Evolutionary conservation across 2,888 invertebrate species (phyloP).

Genomic region (Dynastes tityus): DNA sequence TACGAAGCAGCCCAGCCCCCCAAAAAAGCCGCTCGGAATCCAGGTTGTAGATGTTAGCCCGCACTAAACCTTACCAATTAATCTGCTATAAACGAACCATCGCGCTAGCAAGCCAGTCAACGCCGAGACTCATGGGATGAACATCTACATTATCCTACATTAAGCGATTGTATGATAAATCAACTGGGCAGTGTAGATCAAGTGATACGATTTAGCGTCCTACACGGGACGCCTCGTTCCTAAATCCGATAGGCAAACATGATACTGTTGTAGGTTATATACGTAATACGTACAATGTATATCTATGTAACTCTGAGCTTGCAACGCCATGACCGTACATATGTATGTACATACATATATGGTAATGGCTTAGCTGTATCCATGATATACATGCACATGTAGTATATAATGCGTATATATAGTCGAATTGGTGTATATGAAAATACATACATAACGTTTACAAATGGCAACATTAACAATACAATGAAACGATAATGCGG

Average conservation of each 20-base stretch:
- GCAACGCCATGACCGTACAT: too few relatives aligned
- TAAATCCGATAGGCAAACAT: constrained; percentile 38
- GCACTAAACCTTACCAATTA: constrained; percentile 59
- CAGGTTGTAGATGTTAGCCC: not conserved
- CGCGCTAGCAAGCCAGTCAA: constrained; percentile 50
- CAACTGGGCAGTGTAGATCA: constrained; percentile 47
- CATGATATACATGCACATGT: not conserved
- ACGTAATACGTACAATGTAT: not conserved
- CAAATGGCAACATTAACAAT: constrained; percentile 4
- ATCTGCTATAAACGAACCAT: constrained; percentile 60
- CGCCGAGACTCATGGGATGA: constrained; percentile 54
- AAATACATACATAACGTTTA: not conserved
- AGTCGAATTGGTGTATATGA: too few relatives aligned
- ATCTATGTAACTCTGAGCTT: constrained; percentile 1
- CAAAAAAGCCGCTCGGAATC: not conserved
- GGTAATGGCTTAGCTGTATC: not conserved
- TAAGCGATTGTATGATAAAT: constrained; percentile 55
- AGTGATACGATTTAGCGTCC: constrained; percentile 43
- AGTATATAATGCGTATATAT: not conserved
- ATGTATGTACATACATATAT: not conserved
- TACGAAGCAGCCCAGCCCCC: too few relatives aligned
- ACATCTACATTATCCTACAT: constrained; percentile 59
- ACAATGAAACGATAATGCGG: not conserved
- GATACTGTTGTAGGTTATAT: constrained; percentile 29
- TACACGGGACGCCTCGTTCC: constrained; percentile 35